Evolutionary conservation across 2,113 vertebrate species (phyloP), one percentile per base, ranked within the genome.

Genomic region (Pseudopodoces humilis): DNA sequence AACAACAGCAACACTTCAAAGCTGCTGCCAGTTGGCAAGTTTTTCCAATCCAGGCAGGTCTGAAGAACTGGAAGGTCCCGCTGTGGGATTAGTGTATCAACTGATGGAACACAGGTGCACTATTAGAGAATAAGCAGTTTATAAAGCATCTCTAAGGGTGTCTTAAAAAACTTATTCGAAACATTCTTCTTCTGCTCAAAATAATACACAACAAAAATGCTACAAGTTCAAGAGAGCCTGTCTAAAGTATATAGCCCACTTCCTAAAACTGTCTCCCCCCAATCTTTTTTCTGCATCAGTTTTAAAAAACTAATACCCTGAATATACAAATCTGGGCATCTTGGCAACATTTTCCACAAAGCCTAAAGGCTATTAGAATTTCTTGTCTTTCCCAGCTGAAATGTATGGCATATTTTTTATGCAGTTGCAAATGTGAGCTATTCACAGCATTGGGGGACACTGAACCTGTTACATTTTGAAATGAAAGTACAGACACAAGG

Each of bases 261-360:
- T 96, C 76, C 68, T 43, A 41, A 52, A 83, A 52, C 33, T 16
- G 10, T 55, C 35, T 81, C 13, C 39, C 70, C 56, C 28, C 47
- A 78, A 70, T n/a, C 3, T 71, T 85, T 84, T 47, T 69, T 94
- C 55, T 47, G 82, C 46, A 86, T 67, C 53, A 37, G 9, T 90
- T 94, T 87, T n/a, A 92, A 69, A 93, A 96, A 86, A 85, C 6
- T 59, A 72, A 27, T 78, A 70, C 14, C 74, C 58, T 84, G 83
- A 94, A 88, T 68, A 79, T 23, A 77, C 60, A 93, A 83, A 82
- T 74, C 74, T 70, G 91, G 95, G 84, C 77, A 95, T 87, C 85
- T 91, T 93, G 93, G 69, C 85, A 92, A 90, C 35, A 58, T 92
- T 69, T 94, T 92, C 69, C 35, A 69, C 27, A 77, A 72, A n/a